Base-by-base conservation (phyloP, 2,888 invertebrate genomes). In the Antheraea assamensis region DNA sequence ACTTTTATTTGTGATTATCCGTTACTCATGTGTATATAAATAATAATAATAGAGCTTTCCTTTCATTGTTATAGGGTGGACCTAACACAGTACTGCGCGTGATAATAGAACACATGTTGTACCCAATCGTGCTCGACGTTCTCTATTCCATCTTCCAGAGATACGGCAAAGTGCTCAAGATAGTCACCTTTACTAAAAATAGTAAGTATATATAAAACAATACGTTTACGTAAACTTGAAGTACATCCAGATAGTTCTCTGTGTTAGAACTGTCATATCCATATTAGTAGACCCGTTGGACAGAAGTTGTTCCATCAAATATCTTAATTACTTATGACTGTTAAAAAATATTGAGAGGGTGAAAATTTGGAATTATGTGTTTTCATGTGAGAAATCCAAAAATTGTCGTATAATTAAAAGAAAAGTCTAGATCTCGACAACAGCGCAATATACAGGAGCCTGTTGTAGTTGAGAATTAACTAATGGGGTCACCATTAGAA, bases 181-280 rank as follows among this genome's bases (percentile, higher is more conserved):
- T 99, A 88, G 99, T 99, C 90, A 99, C 99, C 84, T 99, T 99
- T 96, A 99, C 98, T 87, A 99, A 99, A 96, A 99, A 99, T 95
- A 99, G 99, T 98, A 96, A 98, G 98, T 97, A 66, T 15, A 8
- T 17, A 30, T 64, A 31, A 42, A 71, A 66, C 8, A 49, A n/a
- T 17, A 71, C 35, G 10, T n/a, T 47, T 58, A 17, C 13, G n/a
- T n/a, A 68, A 42, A 72, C 42, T 24, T 66, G 27, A 17, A 66
- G 27, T 66, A 27, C 47, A 15, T n/a, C 13, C 3, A 24, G 13
- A 58, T 58, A 64, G 8, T n/a, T 55, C 24, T 21, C n/a, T 58
- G 3, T 58, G 24, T 24, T 42, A n/a, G n/a, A n/a, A n/a, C n/a
- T n/a, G n/a, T 42, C 42, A 42, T 42, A 42, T 42, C 42, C 42